Evolutionary conservation across 1,140 invertebrate species (phyloP).

Genomic region (Hormaphis cornu): DNA sequence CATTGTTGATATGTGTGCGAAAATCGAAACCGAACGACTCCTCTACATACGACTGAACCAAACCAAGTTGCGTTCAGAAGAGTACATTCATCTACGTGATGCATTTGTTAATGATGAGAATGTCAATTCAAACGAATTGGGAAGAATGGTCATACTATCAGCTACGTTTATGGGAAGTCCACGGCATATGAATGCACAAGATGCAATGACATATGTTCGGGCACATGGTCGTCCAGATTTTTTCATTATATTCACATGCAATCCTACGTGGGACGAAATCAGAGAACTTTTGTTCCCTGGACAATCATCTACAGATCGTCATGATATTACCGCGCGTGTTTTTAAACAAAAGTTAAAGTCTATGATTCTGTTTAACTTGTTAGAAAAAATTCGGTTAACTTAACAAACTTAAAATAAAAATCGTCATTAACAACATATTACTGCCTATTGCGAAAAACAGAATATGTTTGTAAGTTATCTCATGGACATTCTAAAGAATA

Average conservation of each 20-base stretch:
- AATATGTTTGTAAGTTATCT: too few relatives aligned
- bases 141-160: constrained; percentile 39
- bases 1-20: constrained; percentile 42
- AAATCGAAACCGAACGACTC: constrained; percentile 42
- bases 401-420: too few relatives aligned
- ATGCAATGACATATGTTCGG: constrained; percentile 47
- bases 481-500: too few relatives aligned
- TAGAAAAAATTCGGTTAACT: too few relatives aligned
- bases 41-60: constrained; percentile 40
- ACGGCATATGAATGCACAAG: constrained; percentile 45
- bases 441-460: too few relatives aligned
- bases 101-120: constrained; percentile 31
- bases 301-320: background rate
- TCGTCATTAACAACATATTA: too few relatives aligned
- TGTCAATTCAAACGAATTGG: constrained; percentile 31
- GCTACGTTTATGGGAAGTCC: constrained; percentile 42
- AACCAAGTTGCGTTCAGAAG: constrained; percentile 39
- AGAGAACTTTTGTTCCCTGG: background rate
- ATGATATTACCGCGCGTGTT: too few relatives aligned
- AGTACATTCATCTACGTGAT: too few relatives aligned
- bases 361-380: too few relatives aligned
- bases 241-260: constrained; percentile 32
- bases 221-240: constrained; percentile 41
- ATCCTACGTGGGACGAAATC: constrained; percentile 37
- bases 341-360: too few relatives aligned